Base-by-base conservation (phyloP, 1,140 invertebrate species). In the Diabrotica undecimpunctata region DNA sequence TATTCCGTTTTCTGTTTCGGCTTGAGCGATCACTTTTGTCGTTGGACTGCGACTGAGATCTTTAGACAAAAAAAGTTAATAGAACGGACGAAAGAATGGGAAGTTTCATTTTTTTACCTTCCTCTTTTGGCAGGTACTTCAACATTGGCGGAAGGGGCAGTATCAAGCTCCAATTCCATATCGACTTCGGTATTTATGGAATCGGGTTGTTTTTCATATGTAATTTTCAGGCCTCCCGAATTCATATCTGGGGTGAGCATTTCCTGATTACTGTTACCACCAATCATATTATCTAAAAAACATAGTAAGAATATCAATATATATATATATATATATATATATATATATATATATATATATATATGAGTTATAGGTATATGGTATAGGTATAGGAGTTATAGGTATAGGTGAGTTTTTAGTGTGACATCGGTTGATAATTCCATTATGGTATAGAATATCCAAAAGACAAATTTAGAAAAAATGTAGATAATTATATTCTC, bases 221-320 rank as follows among this genome's bases (percentile, higher is more conserved):
- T 81, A 11, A 83, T 83, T 73, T 82, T 83, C 57, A 83, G 65
- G 54, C 78, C 78, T 6, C 79, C 80, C 54, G 72, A 77, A 58
- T 77, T 82, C 41, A 80, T 80, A 65, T 78, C 76, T n/a, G 75
- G 73, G 13, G 67, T 72, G 7, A 76, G 69, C 60, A 78, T 63
- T 9, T 63, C 65, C 54, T 72, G 67, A 56, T 66, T 71, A 60
- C 57, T 73, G 54, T 61, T 71, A 14, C 65, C 66, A 14, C 70
- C 70, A 63, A 70, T 72, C 65, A 76, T 75, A 51, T 13, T 62
- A 54, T 66, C 69, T 70, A 55, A 5, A 64, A 67, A 55, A 63
- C 57, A 38, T 41, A 51, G 5, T n/a, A 46, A n/a, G 41, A 25
- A 25, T 46, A 46, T 46, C 0, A 46, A 46, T 46, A 46, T 10